Conservation (phyloP, 2,797 vertebrate genomes). For the Rhinichthys osculus region DNA sequence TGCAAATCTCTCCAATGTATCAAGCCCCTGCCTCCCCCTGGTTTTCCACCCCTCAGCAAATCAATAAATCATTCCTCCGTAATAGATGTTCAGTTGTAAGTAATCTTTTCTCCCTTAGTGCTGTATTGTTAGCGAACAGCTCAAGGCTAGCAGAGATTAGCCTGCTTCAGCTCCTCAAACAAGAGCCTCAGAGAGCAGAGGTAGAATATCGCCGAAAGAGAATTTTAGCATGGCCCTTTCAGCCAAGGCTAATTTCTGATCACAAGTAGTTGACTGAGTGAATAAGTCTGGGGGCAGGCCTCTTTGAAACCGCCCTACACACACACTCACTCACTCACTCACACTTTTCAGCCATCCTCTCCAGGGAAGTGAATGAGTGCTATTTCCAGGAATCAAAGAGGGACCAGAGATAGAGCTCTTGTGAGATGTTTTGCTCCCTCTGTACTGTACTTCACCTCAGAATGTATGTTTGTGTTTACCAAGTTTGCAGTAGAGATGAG, state of each 20-base stretch:
- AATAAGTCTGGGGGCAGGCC: constrained; percentile 12
- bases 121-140: constrained; percentile 38
- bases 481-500: background rate
- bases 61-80: constrained; percentile 47
- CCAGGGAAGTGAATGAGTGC: constrained; percentile 19
- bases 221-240: constrained; percentile 3
- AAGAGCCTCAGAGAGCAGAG: constrained; percentile 1
- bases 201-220: constrained; percentile 12
- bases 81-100: constrained; percentile 50
- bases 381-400: constrained; percentile 23
- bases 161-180: constrained; percentile 36
- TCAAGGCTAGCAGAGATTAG: constrained; percentile 44
- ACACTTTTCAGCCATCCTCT: constrained; percentile 21
- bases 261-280: constrained; percentile 36
- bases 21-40: constrained; percentile 3
- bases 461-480: background rate
- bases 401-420: constrained; percentile 18
- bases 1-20: constrained; percentile 33
- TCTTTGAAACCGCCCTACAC: background rate
- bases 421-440: constrained; percentile 8
- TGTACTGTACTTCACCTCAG: constrained; percentile 29
- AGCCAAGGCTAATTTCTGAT: constrained; percentile 39
- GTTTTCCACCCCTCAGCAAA: constrained; percentile 32
- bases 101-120: constrained; percentile 41
- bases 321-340: background rate